Evolutionary conservation across 1,140 invertebrate species (phyloP).

Genomic region (Caenorhabditis brenneri): DNA sequence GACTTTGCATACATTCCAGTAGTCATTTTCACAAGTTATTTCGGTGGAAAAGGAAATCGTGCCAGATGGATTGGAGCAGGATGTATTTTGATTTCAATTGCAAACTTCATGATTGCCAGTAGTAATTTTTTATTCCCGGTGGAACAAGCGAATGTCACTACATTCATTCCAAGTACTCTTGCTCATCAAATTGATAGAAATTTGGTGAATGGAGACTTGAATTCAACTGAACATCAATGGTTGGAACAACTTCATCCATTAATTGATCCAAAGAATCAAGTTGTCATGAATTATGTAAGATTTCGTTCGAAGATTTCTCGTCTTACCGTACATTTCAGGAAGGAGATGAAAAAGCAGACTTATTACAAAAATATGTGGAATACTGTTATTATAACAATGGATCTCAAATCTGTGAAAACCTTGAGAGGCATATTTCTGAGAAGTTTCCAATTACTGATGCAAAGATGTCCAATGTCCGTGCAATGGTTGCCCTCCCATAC

Average conservation of each 20-base stretch:
- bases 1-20: slow-evolving; percentile 60
- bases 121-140: slow-evolving; percentile 60
- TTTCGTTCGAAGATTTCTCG: background rate
- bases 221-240: background rate
- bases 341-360: slow-evolving; percentile 4
- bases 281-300: slow-evolving; percentile 27
- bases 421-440: slow-evolving; percentile 25
- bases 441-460: slow-evolving; percentile 26
- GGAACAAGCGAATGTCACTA: slow-evolving; percentile 53
- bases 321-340: background rate
- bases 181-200: slow-evolving; percentile 47
- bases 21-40: slow-evolving; percentile 59
- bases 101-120: slow-evolving; percentile 57
- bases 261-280: slow-evolving; percentile 10
- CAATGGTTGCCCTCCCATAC: slow-evolving; percentile 47
- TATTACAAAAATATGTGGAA: slow-evolving; percentile 35
- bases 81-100: slow-evolving; percentile 58
- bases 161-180: slow-evolving; percentile 40
- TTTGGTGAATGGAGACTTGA: background rate
- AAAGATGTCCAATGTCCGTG: slow-evolving; percentile 37
- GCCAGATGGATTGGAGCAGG: slow-evolving; percentile 60
- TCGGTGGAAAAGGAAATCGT: slow-evolving; percentile 58
- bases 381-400: slow-evolving; percentile 43
- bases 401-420: background rate
- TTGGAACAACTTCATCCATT: slow-evolving; percentile 16